Percentiles rank a stretch among this genome's conserved stretches.
Evolutionary conservation across 2,113 vertebrate genomes (phyloP).

Genomic region (Cairina moschata): DNA sequence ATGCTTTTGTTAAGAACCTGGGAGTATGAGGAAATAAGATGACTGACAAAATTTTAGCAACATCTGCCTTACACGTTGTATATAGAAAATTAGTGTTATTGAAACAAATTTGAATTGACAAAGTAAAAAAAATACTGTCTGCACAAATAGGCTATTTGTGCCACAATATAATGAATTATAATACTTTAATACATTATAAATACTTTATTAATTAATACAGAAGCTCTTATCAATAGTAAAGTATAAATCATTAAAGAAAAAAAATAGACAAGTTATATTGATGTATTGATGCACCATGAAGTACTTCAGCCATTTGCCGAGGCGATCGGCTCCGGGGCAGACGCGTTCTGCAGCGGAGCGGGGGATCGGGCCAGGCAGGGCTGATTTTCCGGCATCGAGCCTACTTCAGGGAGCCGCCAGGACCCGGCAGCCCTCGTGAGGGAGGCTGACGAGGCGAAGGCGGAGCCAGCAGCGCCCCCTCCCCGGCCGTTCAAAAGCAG

Average conservation of each 20-base stretch:
- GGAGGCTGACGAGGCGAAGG: too few species aligned
- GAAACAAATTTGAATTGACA: not conserved
- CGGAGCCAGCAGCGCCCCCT: too few species aligned
- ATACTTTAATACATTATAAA: not conserved
- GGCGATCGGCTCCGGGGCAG: too few species aligned
- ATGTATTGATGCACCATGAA: not conserved
- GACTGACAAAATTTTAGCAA: not conserved
- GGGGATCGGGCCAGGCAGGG: too few species aligned
- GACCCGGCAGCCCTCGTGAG: too few species aligned
- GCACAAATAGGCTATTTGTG: not conserved
- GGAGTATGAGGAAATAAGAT: not conserved
- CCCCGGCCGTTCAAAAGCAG: too few species aligned
- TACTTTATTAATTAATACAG: slow-evolving; percentile 18
- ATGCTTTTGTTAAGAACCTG: not conserved
- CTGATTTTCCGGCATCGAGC: too few species aligned
- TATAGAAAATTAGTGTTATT: not conserved
- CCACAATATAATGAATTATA: not conserved
- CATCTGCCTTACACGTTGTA: not conserved
- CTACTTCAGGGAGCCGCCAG: too few species aligned
- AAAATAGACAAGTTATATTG: not conserved
- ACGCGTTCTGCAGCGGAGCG: too few species aligned
- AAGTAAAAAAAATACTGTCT: not conserved
- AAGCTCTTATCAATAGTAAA: not conserved
- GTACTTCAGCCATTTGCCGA: not conserved
- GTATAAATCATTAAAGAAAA: not conserved